Base-by-base conservation (phyloP, 2,113 vertebrate genomes). In the Numida meleagris region DNA sequence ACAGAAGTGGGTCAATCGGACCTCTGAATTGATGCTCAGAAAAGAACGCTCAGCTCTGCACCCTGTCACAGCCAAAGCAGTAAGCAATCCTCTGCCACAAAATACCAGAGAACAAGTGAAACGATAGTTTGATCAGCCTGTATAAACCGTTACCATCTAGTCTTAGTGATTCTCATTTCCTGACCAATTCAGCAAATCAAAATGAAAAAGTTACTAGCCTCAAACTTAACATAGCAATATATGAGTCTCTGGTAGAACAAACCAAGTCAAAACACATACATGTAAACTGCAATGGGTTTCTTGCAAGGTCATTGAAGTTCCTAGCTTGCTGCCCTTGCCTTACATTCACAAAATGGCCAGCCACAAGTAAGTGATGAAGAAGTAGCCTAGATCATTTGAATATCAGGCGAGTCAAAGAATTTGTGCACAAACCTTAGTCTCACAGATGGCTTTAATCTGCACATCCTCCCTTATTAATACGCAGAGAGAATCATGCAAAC, bases 371-470 rank as follows among this genome's bases (percentile, higher is more conserved):
- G 40, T 82, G 70, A 62, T 86, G 90, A 93, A 36, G 18, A 89
- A 82, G 58, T 59, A 92, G 13, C 34, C 33, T 81, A 83, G 59
- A 85, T 63, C 68, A 46, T 34, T 91, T 67, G 34, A 84, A 43
- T 70, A 88, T 85, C 82, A 93, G 55, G 34, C 42, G 38, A 94
- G 55, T 45, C 81, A 94, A 89, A 91, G 25, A 82, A 80, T 62
- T 87, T 62, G 23, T 21, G 13, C 78, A 72, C 48, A 91, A 58
- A 61, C 36, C 45, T 31, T 78, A 81, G 84, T 80, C 72, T 90
- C 46, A 91, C 93, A 95, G 91, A 95, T 94, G 87, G 87, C 61
- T 94, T 89, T 88, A 75, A 96, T 95, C 91, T 95, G 31, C 75
- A 43, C 51, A 33, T 83, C 67, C 33, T 95, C 42, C 85, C 82